Evolutionary conservation across 2,113 vertebrate genomes (phyloP).

Genomic region (Saguinus midas): DNA sequence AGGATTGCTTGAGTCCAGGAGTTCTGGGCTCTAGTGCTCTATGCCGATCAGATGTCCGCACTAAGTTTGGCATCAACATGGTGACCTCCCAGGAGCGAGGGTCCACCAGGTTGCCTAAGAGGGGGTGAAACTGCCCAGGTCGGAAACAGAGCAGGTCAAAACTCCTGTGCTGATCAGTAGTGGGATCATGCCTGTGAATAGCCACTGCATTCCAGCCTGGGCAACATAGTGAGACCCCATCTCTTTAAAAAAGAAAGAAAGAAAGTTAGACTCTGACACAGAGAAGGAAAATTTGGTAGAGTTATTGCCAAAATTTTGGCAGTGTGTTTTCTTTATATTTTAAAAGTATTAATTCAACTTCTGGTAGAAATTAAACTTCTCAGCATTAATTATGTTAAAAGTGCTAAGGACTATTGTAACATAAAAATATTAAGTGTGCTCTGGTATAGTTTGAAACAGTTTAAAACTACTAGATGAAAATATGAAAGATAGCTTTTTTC

Average conservation of each 20-base stretch:
- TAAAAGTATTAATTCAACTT: constrained; percentile 31
- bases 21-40: too few relatives aligned
- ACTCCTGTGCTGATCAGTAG: too few relatives aligned
- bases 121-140: too few relatives aligned
- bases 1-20: too few relatives aligned
- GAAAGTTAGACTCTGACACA: background rate
- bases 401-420: background rate
- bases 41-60: too few relatives aligned
- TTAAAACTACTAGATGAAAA: constrained; percentile 13
- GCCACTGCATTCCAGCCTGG: too few relatives aligned
- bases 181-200: too few relatives aligned
- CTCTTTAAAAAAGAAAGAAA: background rate
- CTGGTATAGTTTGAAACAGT: constrained; percentile 43
- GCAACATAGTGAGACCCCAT: too few relatives aligned
- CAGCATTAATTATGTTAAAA: constrained; percentile 10
- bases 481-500: constrained; percentile 16
- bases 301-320: background rate
- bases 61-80: too few relatives aligned
- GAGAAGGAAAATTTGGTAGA: background rate
- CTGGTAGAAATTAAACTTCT: constrained; percentile 28
- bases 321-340: constrained; percentile 22
- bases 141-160: too few relatives aligned
- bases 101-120: too few relatives aligned
- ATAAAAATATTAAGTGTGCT: background rate
- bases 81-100: too few relatives aligned